phyloP scores from a whole-genome alignment of 1,140 invertebrate genomes.

The Drosophila nikananu region DNA sequence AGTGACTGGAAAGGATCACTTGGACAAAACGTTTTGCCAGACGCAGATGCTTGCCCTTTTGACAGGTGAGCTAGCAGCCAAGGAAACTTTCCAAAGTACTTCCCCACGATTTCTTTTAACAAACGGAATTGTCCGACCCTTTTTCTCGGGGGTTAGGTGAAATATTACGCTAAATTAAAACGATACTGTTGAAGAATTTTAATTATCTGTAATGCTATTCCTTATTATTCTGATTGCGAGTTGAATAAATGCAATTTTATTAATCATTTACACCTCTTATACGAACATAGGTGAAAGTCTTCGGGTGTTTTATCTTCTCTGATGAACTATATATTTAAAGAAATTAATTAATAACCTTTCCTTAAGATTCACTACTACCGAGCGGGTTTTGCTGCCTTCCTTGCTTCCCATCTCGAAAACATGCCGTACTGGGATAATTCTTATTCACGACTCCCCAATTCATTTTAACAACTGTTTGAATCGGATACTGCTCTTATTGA shows the following conservation, averaged over 20 bases:
- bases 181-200: slow-evolving; percentile 21
- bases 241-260: slow-evolving; percentile 15
- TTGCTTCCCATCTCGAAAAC: no score
- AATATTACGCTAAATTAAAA: slow-evolving; percentile 14
- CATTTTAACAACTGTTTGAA: no score
- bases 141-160: background rate
- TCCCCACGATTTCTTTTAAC: slow-evolving; percentile 39
- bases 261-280: background rate
- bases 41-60: slow-evolving; percentile 68
- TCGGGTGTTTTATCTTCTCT: no score
- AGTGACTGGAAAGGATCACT: slow-evolving; percentile 41
- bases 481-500: no score
- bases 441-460: no score
- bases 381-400: no score
- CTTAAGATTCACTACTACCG: no score
- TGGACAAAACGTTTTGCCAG: slow-evolving; percentile 50
- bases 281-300: no score
- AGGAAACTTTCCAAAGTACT: slow-evolving; percentile 37
- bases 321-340: background rate
- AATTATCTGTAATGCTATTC: slow-evolving; percentile 25
- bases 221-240: background rate
- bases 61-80: slow-evolving; percentile 48
- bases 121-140: slow-evolving; percentile 16
- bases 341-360: no score
- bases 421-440: no score